These are phyloP conservation scores for Microtus ochrogaster DNA, from an alignment of 2,113 vertebrate species.

Conservation along the genomic window DNA sequence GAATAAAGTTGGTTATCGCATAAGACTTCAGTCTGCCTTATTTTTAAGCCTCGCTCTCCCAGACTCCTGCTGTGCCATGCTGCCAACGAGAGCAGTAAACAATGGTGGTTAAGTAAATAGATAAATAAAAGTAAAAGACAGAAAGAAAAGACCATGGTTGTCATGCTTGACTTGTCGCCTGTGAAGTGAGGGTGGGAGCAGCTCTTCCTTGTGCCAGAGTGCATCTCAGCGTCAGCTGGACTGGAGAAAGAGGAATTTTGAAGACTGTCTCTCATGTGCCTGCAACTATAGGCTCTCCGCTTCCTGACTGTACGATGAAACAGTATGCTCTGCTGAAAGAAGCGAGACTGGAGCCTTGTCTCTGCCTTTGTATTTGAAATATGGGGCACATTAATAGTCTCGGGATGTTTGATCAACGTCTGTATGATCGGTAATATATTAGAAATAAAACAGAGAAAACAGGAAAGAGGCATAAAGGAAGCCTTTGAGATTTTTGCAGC, in stretches of 20 bases:
- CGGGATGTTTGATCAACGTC: not conserved
- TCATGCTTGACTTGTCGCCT: not conserved
- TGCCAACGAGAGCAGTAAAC: not conserved
- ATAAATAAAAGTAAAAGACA: not conserved
- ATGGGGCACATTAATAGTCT: not conserved
- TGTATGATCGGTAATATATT: not conserved
- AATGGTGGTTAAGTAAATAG: not conserved
- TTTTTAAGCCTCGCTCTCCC: not conserved
- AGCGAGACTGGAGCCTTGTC: not conserved
- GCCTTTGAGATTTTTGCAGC: not conserved
- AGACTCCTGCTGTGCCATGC: not conserved
- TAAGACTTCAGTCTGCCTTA: too few species aligned
- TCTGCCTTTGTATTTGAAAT: slow-evolving; percentile 7
- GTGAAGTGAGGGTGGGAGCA: not conserved
- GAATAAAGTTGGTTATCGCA: not conserved
- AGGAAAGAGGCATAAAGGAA: not conserved
- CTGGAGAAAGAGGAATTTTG: not conserved
- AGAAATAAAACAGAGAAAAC: not conserved
- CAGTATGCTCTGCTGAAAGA: not conserved
- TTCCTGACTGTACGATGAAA: not conserved
- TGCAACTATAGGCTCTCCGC: not conserved
- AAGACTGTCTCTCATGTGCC: not conserved
- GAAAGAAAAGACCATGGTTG: not conserved
- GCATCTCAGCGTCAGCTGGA: not conserved
- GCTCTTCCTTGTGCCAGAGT: not conserved